These are phyloP conservation scores for Ornithorhynchus anatinus DNA, from an alignment of 2,113 vertebrate genomes.

Conservation along the genomic window DNA sequence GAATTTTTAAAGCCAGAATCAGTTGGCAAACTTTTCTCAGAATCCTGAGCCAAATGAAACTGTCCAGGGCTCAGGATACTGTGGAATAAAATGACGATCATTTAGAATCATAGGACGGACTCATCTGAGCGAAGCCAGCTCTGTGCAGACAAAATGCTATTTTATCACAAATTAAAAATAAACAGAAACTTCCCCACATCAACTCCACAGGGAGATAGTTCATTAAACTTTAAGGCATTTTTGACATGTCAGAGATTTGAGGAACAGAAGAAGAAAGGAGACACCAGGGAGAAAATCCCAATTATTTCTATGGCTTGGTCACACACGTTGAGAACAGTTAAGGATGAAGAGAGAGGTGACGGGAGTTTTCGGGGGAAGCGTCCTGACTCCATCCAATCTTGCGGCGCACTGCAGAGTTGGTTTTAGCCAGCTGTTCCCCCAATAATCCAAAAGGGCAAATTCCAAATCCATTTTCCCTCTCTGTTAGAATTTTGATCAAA, in stretches of 20 bases:
- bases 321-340: background rate
- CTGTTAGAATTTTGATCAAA: constrained; percentile 57
- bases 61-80: constrained; percentile 3
- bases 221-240: constrained; percentile 69
- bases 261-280: constrained; percentile 30
- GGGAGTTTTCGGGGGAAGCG: background rate
- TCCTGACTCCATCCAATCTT: background rate
- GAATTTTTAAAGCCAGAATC: constrained; percentile 11
- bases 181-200: constrained; percentile 32
- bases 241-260: constrained; percentile 41
- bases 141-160: constrained; percentile 38
- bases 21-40: background rate
- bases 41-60: constrained; percentile 11
- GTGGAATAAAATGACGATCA: constrained; percentile 23
- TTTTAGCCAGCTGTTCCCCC: background rate
- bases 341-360: constrained; percentile 4
- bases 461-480: constrained; percentile 60
- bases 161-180: constrained; percentile 56
- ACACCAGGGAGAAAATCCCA: constrained; percentile 29
- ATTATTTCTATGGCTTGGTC: constrained; percentile 45
- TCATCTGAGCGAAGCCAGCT: constrained; percentile 36
- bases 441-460: constrained; percentile 22
- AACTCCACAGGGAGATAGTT: constrained; percentile 48
- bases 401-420: background rate
- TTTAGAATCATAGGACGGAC: constrained; percentile 36